Percentiles rank a stretch among this genome's conserved stretches.
phyloP scores from a whole-genome alignment of 2,113 vertebrate species.

The Sterna hirundo region DNA sequence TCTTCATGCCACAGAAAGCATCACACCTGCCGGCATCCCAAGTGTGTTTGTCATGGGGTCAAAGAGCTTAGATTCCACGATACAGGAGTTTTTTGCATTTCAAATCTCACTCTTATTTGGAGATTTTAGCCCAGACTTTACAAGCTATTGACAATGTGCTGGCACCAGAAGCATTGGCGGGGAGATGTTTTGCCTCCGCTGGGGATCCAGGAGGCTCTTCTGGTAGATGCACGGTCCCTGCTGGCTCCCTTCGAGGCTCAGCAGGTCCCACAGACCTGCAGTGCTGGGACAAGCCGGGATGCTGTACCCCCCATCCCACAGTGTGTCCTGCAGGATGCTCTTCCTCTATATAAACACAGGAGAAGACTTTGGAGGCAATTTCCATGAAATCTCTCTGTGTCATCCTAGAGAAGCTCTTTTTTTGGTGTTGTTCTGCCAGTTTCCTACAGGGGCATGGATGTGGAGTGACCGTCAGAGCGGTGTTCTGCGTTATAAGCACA shows the following conservation, averaged over 20 bases:
- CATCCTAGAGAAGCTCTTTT: background rate
- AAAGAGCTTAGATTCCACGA: background rate
- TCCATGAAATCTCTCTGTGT: background rate
- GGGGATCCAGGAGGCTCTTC: background rate
- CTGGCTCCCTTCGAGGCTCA: background rate
- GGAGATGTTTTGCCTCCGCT: background rate
- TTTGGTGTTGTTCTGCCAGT: background rate
- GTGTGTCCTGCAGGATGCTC: background rate
- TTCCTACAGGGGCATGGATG: background rate
- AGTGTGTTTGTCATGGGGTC: fast-evolving
- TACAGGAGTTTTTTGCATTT: background rate
- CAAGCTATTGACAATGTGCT: background rate
- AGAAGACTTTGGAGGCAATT: background rate
- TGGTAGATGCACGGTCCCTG: background rate
- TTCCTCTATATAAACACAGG: background rate
- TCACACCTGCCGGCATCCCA: background rate
- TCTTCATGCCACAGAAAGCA: background rate
- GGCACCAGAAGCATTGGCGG: background rate
- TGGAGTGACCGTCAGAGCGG: background rate
- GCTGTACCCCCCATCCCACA: background rate
- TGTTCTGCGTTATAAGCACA: background rate
- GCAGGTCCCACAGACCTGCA: background rate
- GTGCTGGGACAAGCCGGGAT: background rate
- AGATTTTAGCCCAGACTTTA: background rate
- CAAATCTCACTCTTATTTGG: background rate